phyloP scores from a whole-genome alignment of 2,888 invertebrate genomes.

The Tetragonisca angustula region DNA sequence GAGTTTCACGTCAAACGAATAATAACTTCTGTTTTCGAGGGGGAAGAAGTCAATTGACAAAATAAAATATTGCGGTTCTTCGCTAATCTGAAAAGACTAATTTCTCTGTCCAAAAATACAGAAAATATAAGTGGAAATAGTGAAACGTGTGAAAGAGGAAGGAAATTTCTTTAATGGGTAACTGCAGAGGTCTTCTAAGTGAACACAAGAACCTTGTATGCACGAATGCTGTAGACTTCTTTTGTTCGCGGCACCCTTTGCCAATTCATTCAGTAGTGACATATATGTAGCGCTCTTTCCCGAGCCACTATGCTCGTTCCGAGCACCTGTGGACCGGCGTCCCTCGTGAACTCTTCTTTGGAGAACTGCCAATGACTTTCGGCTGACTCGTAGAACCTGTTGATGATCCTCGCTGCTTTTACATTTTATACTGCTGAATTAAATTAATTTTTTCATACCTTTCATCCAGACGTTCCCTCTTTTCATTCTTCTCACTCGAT shows the following conservation, averaged over 20 bases:
- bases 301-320: slow-evolving; percentile 53
- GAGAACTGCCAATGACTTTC: slow-evolving; percentile 77
- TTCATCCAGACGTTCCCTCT: neutral
- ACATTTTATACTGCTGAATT: slow-evolving; percentile 48
- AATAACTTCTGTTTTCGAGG: no score
- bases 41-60: no score
- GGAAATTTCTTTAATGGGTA: slow-evolving; percentile 33
- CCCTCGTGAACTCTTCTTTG: slow-evolving; percentile 66
- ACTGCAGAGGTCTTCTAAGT: slow-evolving; percentile 5
- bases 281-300: slow-evolving; percentile 52
- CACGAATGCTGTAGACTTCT: slow-evolving; percentile 41
- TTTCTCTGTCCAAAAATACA: slow-evolving; percentile 5
- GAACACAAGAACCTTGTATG: slow-evolving; percentile 35
- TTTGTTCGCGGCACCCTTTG: slow-evolving; percentile 54
- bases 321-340: slow-evolving; percentile 67
- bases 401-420: slow-evolving; percentile 70
- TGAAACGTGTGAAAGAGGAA: slow-evolving; percentile 1
- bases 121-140: slow-evolving; percentile 4
- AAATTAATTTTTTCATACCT: slow-evolving; percentile 35
- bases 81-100: neutral
- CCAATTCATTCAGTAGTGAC: slow-evolving; percentile 51
- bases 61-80: no score
- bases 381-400: slow-evolving; percentile 75
- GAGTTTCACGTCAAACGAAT: no score
- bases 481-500: neutral